These are phyloP conservation scores for Plectropomus leopardus DNA, from an alignment of 2,113 vertebrate genomes.

Conservation along the genomic window DNA sequence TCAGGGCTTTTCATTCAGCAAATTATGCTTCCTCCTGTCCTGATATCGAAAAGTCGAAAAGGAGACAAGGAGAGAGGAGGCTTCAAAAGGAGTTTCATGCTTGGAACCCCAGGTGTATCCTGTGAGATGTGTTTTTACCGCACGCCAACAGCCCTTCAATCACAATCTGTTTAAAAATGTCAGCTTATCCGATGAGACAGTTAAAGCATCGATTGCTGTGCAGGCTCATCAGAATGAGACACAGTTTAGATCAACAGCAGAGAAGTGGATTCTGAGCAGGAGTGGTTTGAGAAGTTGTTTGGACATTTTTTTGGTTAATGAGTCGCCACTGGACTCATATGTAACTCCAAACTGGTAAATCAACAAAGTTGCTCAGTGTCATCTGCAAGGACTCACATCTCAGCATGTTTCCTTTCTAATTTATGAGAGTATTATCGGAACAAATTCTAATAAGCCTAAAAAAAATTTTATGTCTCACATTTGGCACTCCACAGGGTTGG, in stretches of 20 bases:
- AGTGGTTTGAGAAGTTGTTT: background rate
- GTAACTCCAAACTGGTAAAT: background rate
- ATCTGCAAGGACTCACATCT: background rate
- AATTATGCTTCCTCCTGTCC: background rate
- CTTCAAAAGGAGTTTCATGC: background rate
- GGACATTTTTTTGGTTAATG: background rate
- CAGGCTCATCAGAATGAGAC: background rate
- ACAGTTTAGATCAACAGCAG: background rate
- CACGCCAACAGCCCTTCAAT: background rate
- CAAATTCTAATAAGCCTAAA: background rate
- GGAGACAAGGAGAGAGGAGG: background rate
- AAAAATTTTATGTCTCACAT: constrained; percentile 79
- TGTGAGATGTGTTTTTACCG: too few relatives aligned
- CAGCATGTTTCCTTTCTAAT: background rate
- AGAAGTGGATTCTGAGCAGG: background rate
- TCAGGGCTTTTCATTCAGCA: background rate
- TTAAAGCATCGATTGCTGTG: background rate
- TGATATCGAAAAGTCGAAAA: too few relatives aligned
- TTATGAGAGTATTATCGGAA: background rate
- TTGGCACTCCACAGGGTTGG: constrained; percentile 84
- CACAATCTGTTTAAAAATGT: background rate
- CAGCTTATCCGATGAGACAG: background rate
- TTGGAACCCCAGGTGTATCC: background rate
- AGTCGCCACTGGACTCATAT: background rate
- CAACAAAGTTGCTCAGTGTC: background rate